A percentile compares a stretch with the other conserved stretches of the same genome.
Conservation (phyloP, 2,797 vertebrate species). For the Pseudomugil tenellus region DNA sequence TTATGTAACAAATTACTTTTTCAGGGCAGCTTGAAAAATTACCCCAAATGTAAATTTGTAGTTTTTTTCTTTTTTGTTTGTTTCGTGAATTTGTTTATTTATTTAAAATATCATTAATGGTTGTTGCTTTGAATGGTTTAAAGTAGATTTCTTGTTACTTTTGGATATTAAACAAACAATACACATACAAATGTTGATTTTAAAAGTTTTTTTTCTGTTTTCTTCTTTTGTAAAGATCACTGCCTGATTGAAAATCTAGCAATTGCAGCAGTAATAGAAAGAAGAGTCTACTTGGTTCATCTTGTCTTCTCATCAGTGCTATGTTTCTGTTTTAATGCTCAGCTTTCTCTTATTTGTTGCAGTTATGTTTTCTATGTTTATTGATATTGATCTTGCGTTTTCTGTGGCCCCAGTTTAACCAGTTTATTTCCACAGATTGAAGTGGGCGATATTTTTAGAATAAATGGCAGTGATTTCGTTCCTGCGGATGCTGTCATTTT, state of each 20-base stretch:
- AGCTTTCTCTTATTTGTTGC: constrained; percentile 4
- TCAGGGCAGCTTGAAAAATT: constrained; percentile 5
- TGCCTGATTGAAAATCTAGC: constrained; percentile 15
- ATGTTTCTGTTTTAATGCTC: constrained; percentile 16
- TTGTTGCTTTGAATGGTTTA: not conserved
- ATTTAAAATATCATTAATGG: not conserved
- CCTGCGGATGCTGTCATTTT: constrained; percentile 97
- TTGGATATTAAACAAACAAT: not conserved
- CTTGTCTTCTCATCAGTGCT: constrained; percentile 17
- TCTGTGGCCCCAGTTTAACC: constrained; percentile 78
- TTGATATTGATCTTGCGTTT: constrained; percentile 18
- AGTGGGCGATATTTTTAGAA: constrained; percentile 97
- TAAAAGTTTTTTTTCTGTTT: not conserved
- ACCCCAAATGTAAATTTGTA: not conserved
- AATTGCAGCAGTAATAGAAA: constrained; percentile 24
- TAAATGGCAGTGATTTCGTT: constrained; percentile 96
- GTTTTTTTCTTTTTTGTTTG: not conserved
- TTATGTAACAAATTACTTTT: constrained; percentile 22
- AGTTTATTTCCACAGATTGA: constrained; percentile 95
- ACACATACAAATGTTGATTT: not conserved
- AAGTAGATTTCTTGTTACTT: not conserved
- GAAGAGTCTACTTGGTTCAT: constrained; percentile 23
- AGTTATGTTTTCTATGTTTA: constrained; percentile 20
- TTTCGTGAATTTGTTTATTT: too few species aligned
- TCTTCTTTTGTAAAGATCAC: rapidly evolving